phyloP scores from a whole-genome alignment of 2,797 vertebrate species.

The Trachops cirrhosus region DNA sequence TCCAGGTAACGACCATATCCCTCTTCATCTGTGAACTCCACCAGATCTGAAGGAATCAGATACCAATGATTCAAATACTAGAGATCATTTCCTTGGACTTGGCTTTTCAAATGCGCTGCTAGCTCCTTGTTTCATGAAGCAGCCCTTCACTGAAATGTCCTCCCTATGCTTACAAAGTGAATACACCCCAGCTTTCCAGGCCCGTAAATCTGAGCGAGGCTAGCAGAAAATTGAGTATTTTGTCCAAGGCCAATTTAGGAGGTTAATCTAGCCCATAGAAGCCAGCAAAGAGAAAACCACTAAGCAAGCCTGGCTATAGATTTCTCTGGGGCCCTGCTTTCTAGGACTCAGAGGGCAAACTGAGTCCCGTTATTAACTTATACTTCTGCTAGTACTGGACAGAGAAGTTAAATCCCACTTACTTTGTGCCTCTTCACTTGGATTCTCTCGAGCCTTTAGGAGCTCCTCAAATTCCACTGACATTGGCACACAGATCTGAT shows the following conservation, averaged over 20 bases:
- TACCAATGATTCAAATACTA: not conserved
- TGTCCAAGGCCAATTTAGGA: not conserved
- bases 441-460: slow-evolving; percentile 95
- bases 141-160: not conserved
- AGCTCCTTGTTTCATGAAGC: not conserved
- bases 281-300: not conserved
- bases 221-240: not conserved
- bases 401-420: slow-evolving; percentile 70
- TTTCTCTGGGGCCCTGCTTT: not conserved
- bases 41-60: slow-evolving; percentile 86
- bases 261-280: not conserved
- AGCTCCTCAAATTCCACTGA: slow-evolving; percentile 98
- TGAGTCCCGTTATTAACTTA: not conserved
- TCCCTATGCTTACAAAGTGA: not conserved
- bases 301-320: not conserved
- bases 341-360: not conserved
- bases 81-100: not conserved
- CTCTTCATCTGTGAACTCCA: slow-evolving; percentile 98
- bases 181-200: not conserved
- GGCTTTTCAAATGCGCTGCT: not conserved
- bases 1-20: slow-evolving; percentile 97
- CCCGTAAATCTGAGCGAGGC: not conserved
- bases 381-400: not conserved
- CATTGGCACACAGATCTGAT: slow-evolving; percentile 97
- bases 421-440: slow-evolving; percentile 97